These are phyloP conservation scores for Torymus texanus DNA, from an alignment of 2,888 invertebrate species.

Conservation along the genomic window DNA sequence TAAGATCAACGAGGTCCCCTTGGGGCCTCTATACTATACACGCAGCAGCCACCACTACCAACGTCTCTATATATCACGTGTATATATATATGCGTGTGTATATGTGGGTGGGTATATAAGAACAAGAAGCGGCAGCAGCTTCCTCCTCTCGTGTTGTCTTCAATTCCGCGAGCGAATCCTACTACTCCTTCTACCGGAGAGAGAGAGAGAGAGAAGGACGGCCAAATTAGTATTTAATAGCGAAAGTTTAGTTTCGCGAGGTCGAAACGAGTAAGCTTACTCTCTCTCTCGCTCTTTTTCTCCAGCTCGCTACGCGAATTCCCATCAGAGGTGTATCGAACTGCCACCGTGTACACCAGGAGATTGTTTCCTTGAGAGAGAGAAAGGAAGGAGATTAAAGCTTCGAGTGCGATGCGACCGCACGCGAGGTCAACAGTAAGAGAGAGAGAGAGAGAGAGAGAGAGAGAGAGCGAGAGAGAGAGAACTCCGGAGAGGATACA, in stretches of 20 bases:
- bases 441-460: too few species aligned
- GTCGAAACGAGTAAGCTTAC: neutral
- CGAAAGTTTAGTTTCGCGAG: constrained; percentile 62
- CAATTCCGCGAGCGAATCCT: constrained; percentile 54
- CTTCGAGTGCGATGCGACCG: constrained; percentile 1
- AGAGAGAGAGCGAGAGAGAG: too few species aligned
- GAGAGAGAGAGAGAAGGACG: constrained; percentile 33
- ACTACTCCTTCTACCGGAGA: constrained; percentile 53
- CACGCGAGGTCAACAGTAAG: constrained; percentile 31
- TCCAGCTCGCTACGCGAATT: neutral
- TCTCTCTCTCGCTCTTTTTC: neutral
- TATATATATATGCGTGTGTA: neutral
- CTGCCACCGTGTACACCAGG: neutral
- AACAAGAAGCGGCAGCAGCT: neutral
- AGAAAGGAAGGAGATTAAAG: constrained; percentile 27
- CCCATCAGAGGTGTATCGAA: constrained; percentile 21
- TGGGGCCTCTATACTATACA: constrained; percentile 49
- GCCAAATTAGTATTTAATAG: constrained; percentile 69
- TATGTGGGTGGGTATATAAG: neutral
- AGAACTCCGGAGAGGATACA: neutral
- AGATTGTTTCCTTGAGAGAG: constrained; percentile 18
- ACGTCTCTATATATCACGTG: neutral
- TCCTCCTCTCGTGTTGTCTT: constrained; percentile 1
- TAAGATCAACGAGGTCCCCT: constrained; percentile 63
- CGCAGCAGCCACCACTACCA: constrained; percentile 11